phyloP scores from a whole-genome alignment of 2,113 vertebrate species.

The Turdus rufiventris region DNA sequence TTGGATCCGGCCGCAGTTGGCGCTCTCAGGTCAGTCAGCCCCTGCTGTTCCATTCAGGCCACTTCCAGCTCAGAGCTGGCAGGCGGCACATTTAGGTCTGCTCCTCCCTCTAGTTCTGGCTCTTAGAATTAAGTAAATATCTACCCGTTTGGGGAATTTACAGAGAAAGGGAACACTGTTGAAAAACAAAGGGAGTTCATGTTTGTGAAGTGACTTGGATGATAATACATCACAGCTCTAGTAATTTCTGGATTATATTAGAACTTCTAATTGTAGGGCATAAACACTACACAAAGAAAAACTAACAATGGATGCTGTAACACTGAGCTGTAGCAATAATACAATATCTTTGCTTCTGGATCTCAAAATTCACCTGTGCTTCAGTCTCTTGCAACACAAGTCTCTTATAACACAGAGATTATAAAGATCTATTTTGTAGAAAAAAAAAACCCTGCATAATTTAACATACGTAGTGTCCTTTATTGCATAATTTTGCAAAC shows the following conservation, averaged over 20 bases:
- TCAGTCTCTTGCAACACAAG: background rate
- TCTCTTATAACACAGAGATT: background rate
- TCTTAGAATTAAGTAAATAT: background rate
- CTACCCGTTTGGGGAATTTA: fast-evolving
- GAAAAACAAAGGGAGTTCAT: background rate
- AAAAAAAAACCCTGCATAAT: background rate
- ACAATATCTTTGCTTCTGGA: background rate
- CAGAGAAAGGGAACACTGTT: background rate
- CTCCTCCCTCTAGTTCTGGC: background rate
- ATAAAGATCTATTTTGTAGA: background rate
- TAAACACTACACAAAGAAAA: background rate
- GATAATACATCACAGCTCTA: background rate
- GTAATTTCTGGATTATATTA: background rate
- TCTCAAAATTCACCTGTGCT: background rate
- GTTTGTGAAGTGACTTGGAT: background rate
- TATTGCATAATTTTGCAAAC: background rate
- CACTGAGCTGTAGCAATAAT: background rate
- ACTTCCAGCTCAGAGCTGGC: background rate
- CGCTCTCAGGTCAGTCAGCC: fast-evolving
- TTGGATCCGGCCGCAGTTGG: background rate
- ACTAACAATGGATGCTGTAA: background rate
- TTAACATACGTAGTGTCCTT: background rate
- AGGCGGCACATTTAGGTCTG: background rate
- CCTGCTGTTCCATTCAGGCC: background rate
- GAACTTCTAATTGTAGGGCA: background rate